Evolutionary conservation across 2,888 invertebrate genomes (phyloP).

Genomic region (Eledone cirrhosa): DNA sequence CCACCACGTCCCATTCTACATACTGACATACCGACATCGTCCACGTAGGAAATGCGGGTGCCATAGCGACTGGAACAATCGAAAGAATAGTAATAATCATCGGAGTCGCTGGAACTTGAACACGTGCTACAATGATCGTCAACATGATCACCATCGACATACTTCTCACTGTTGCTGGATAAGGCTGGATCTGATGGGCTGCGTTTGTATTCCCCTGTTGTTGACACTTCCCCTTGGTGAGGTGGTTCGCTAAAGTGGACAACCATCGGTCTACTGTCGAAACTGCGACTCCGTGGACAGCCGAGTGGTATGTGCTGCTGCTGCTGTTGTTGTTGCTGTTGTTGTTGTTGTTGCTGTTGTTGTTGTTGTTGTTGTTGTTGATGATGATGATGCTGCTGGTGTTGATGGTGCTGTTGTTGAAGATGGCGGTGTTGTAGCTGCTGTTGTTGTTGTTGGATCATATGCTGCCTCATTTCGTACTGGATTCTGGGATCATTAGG

Average conservation of each 20-base stretch:
- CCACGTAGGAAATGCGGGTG: constrained; percentile 90
- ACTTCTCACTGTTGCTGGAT: constrained; percentile 8
- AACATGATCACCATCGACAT: constrained; percentile 34
- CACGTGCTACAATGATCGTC: constrained; percentile 88
- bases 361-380: constrained; percentile 11
- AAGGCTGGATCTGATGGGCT: constrained; percentile 23
- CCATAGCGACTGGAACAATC: constrained; percentile 81
- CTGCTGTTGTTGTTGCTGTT: background rate
- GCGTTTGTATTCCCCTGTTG: constrained; percentile 27
- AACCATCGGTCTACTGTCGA: constrained; percentile 52
- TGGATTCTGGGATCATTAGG: constrained; percentile 46
- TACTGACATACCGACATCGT: constrained; percentile 73
- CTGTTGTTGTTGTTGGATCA: constrained; percentile 27
- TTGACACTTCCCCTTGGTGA: background rate
- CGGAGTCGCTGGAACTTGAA: constrained; percentile 75
- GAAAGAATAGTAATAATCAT: constrained; percentile 81
- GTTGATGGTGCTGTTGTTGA: constrained; percentile 24
- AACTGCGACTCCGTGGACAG: constrained; percentile 57
- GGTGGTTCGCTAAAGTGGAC: constrained; percentile 29
- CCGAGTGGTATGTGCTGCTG: constrained; percentile 32
- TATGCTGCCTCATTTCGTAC: constrained; percentile 34
- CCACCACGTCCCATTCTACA: constrained; percentile 6
- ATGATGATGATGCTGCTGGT: constrained; percentile 35
- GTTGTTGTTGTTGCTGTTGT: constrained; percentile 22
- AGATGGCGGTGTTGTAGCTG: constrained; percentile 29